phyloP scores from a whole-genome alignment of 2,113 vertebrate species.

The Chiloscyllium plagiosum region DNA sequence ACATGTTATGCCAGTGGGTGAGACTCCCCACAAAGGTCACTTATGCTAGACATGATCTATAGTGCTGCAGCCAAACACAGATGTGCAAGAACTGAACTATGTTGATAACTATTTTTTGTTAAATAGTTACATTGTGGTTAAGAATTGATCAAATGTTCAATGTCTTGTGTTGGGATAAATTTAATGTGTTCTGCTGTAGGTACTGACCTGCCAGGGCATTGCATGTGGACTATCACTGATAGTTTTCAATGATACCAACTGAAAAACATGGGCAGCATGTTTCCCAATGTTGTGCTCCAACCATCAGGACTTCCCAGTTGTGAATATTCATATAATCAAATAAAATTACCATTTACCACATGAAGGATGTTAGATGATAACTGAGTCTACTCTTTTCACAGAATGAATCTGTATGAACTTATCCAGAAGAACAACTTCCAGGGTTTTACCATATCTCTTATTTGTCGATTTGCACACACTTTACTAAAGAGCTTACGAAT shows the following conservation, averaged over 20 bases:
- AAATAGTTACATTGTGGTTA: not conserved
- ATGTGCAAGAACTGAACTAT: not conserved
- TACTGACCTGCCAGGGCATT: not conserved
- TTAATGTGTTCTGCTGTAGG: not conserved
- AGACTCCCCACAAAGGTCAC: not conserved
- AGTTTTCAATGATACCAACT: too few relatives aligned
- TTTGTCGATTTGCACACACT: slow-evolving; percentile 74
- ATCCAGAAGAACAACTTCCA: slow-evolving; percentile 92
- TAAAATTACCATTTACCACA: not conserved
- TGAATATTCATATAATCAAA: not conserved
- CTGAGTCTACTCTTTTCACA: slow-evolving; percentile 45
- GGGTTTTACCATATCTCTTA: slow-evolving; percentile 76
- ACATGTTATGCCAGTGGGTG: not conserved
- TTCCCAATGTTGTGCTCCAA: not conserved
- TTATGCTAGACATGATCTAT: not conserved
- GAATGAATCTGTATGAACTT: slow-evolving; percentile 83
- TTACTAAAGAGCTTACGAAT: slow-evolving; percentile 84
- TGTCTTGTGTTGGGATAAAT: not conserved
- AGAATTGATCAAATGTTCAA: not conserved
- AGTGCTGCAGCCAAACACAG: not conserved
- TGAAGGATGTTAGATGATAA: slow-evolving; percentile 7
- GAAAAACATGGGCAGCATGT: not conserved
- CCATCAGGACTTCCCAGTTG: not conserved
- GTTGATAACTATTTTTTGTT: not conserved
- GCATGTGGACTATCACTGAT: not conserved